Evolutionary conservation across 2,888 invertebrate species (phyloP).

Genomic region (Protodeltote pygarga): DNA sequence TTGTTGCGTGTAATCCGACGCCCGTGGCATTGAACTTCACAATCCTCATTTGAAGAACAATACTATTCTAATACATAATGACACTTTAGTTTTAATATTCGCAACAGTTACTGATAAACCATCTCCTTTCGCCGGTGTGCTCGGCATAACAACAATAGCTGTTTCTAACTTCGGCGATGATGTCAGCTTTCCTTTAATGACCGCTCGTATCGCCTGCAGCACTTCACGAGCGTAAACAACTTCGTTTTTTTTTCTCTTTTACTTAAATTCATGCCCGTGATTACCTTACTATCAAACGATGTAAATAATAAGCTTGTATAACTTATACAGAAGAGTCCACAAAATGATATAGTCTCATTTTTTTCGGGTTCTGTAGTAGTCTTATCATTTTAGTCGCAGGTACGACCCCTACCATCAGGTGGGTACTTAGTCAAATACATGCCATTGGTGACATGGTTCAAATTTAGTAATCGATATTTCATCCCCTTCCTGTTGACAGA

Average conservation of each 20-base stretch:
- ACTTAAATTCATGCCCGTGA: conserved; percentile 53
- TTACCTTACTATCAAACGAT: conserved; percentile 49
- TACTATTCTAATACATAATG: conserved; percentile 59
- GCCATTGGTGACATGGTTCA: too few relatives aligned
- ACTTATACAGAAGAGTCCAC: too few relatives aligned
- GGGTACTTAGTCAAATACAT: too few relatives aligned
- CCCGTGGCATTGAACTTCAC: conserved; percentile 79
- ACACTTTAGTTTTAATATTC: conserved; percentile 72
- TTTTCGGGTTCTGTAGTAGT: too few relatives aligned
- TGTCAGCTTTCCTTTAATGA: conserved; percentile 82
- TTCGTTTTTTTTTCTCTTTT: conserved; percentile 54
- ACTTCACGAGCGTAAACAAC: conserved; percentile 71
- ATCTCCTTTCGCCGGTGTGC: conserved; percentile 72
- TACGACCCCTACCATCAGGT: too few relatives aligned
- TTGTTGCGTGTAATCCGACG: conserved; percentile 68
- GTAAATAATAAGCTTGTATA: conserved; percentile 45
- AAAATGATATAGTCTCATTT: too few relatives aligned
- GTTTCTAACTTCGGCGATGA: conserved; percentile 78
- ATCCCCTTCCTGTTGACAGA: too few relatives aligned
- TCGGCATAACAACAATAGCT: conserved; percentile 75
- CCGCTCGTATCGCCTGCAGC: conserved; percentile 66
- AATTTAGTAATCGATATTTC: too few relatives aligned
- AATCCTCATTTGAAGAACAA: conserved; percentile 55
- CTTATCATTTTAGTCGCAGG: too few relatives aligned
- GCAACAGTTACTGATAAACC: conserved; percentile 69